Conservation (phyloP, 2,888 invertebrate genomes). For the Hirtodrosophila cameraria region DNA sequence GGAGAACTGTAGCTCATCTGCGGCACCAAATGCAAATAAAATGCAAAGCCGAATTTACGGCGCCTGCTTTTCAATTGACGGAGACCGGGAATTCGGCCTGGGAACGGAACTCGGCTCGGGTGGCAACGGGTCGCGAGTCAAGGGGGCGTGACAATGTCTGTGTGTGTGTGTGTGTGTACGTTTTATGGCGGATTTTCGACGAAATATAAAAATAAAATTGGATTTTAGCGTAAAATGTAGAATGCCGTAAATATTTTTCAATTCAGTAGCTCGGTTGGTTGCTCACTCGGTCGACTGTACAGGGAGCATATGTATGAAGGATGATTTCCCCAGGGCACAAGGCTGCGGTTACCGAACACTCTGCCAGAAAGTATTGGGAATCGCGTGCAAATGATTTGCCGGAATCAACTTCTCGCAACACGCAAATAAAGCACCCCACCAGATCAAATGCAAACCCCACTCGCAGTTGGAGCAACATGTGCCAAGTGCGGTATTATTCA, state of each 20-base stretch:
- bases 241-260: conserved; percentile 79
- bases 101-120: conserved; percentile 14
- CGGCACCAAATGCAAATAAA: conserved; percentile 65
- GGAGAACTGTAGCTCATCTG: conserved; percentile 48
- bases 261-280: conserved; percentile 60
- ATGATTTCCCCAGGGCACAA: conserved; percentile 66
- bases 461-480: conserved; percentile 64
- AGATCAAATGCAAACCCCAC: conserved; percentile 9
- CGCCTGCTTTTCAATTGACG: conserved; percentile 60
- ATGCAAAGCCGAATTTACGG: conserved; percentile 71
- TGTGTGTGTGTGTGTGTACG: conserved; percentile 19
- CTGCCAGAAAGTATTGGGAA: conserved; percentile 65
- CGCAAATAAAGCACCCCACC: conserved; percentile 37
- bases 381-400: conserved; percentile 76
- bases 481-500: conserved; percentile 47
- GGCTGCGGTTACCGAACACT: conserved; percentile 48
- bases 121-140: background rate
- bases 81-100: conserved; percentile 9
- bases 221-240: conserved; percentile 74
- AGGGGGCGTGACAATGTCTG: background rate
- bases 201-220: conserved; percentile 78
- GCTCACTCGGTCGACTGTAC: conserved; percentile 48
- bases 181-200: conserved; percentile 73
- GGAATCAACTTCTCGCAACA: conserved; percentile 65
- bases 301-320: conserved; percentile 52